Evolutionary conservation across 1,140 invertebrate species (phyloP).

Genomic region (Oncopeltus fasciatus): DNA sequence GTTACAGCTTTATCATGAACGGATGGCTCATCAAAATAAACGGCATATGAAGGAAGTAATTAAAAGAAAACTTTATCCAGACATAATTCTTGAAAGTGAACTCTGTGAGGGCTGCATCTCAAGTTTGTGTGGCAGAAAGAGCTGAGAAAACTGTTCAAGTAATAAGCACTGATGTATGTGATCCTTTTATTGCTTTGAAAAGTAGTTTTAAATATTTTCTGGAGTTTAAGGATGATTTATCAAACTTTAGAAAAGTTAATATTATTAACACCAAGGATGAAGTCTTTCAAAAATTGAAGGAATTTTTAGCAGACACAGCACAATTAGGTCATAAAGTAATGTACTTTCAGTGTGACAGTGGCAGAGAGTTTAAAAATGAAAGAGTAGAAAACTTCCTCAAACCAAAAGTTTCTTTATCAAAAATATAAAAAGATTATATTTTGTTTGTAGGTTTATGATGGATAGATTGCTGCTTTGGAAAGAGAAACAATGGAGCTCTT

Average conservation of each 20-base stretch:
- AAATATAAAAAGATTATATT: too few relatives aligned
- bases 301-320: slow-evolving; percentile 23
- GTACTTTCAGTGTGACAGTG: slow-evolving; percentile 30
- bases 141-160: slow-evolving; percentile 24
- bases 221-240: too few relatives aligned
- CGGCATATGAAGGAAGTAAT: too few relatives aligned
- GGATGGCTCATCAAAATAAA: too few relatives aligned
- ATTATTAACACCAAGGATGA: slow-evolving; percentile 26
- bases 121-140: slow-evolving; percentile 25
- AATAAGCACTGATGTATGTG: slow-evolving; percentile 26
- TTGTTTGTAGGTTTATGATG: too few relatives aligned
- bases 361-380: slow-evolving; percentile 23
- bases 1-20: too few relatives aligned
- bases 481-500: too few relatives aligned
- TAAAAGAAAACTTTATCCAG: slow-evolving; percentile 22
- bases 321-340: slow-evolving; percentile 23
- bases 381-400: slow-evolving; percentile 24
- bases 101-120: slow-evolving; percentile 27
- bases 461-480: too few relatives aligned
- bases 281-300: slow-evolving; percentile 23
- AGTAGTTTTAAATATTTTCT: slow-evolving; percentile 26
- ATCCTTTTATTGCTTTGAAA: slow-evolving; percentile 22
- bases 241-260: slow-evolving; percentile 25
- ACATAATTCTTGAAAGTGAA: slow-evolving; percentile 20
- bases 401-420: too few relatives aligned